Conservation (phyloP, 2,797 vertebrate genomes). For the Cuculus canorus region DNA sequence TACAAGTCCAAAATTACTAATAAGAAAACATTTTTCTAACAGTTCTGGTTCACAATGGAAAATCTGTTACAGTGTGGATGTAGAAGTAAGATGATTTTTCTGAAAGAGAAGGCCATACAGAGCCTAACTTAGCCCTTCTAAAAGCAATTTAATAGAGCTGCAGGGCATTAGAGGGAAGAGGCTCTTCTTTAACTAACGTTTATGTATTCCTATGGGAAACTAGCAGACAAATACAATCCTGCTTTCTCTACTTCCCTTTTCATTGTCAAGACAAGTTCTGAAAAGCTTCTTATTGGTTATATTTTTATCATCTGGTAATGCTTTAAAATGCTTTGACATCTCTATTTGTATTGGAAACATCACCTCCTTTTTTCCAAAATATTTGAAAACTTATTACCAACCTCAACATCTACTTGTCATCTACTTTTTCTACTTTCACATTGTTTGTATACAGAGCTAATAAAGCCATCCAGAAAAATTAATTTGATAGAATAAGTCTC, state of each 20-base stretch:
- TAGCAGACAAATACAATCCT: neutral
- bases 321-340: neutral
- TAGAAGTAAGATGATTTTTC: neutral
- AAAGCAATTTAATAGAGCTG: constrained; percentile 1
- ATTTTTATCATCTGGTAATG: constrained; percentile 1
- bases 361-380: neutral
- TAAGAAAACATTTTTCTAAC: neutral
- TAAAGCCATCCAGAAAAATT: neutral
- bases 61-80: neutral
- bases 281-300: neutral
- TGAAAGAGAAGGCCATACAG: neutral
- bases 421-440: no score
- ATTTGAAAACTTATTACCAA: neutral
- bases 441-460: neutral
- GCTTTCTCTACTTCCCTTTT: neutral
- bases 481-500: neutral
- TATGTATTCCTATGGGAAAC: constrained; percentile 12
- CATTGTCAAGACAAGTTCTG: neutral
- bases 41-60: neutral
- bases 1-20: neutral
- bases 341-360: neutral
- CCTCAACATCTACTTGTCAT: neutral
- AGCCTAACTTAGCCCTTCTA: neutral
- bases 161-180: neutral
- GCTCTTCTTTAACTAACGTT: neutral